Conservation (phyloP, 1,140 invertebrate genomes). For the Pseudobourletiella spinata region DNA sequence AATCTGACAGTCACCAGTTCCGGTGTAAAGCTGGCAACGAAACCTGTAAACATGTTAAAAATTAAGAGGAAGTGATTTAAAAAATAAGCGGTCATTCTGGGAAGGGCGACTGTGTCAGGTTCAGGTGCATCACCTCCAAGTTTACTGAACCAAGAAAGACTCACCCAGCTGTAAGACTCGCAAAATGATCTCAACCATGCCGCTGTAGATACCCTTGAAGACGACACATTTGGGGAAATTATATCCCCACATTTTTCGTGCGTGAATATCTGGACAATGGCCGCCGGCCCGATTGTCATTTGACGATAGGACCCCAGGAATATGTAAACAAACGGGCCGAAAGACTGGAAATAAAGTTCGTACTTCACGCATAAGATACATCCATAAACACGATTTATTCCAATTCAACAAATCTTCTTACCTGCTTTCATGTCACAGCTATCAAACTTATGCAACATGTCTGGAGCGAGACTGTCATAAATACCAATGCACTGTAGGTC, state of each 20-base stretch:
- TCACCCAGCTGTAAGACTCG: background rate
- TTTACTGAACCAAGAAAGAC: too few relatives aligned
- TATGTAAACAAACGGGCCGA: conserved; percentile 75
- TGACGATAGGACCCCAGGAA: conserved; percentile 77
- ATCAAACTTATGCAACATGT: too few relatives aligned
- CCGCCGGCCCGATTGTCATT: conserved; percentile 73
- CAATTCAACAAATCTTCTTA: too few relatives aligned
- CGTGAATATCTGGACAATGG: conserved; percentile 49
- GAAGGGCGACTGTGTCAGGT: too few relatives aligned
- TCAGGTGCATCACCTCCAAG: too few relatives aligned
- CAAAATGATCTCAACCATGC: background rate
- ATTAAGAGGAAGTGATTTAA: too few relatives aligned
- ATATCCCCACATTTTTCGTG: conserved; percentile 34
- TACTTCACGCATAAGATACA: too few relatives aligned
- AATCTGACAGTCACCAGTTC: conserved; percentile 80
- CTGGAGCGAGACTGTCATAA: too few relatives aligned
- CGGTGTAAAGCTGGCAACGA: conserved; percentile 71
- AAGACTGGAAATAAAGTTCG: conserved; percentile 74
- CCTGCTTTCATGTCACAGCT: too few relatives aligned
- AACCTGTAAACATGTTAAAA: conserved; percentile 15
- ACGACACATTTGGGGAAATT: conserved; percentile 55
- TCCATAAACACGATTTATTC: too few relatives aligned
- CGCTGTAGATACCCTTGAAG: conserved; percentile 61
- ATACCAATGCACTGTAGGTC: too few relatives aligned
- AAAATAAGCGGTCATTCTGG: too few relatives aligned